A percentile compares a stretch with the other conserved stretches of the same genome.
Conservation (phyloP, 2,113 vertebrate genomes). For the Choloepus hoffmanni region DNA sequence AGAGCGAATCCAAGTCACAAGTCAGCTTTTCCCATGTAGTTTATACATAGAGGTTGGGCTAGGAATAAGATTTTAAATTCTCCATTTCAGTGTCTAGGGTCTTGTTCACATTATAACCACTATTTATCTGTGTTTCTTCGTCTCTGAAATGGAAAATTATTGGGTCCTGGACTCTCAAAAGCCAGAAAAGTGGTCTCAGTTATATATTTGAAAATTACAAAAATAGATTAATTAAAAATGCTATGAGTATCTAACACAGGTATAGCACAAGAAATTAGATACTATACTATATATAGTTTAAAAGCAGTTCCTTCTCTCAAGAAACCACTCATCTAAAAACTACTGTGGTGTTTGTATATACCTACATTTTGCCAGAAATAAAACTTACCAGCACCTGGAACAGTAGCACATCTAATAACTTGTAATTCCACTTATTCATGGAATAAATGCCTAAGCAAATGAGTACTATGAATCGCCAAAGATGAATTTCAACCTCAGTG, state of each 20-base stretch:
- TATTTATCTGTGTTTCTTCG: constrained; percentile 30
- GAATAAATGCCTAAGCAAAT: not conserved
- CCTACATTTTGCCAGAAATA: constrained; percentile 13
- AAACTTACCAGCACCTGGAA: not conserved
- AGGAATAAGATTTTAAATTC: constrained; percentile 17
- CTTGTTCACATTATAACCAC: not conserved
- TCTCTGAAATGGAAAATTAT: not conserved
- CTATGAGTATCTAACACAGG: not conserved
- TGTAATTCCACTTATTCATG: not conserved
- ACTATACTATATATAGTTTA: not conserved
- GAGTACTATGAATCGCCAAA: not conserved
- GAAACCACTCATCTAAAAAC: not conserved
- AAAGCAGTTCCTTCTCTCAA: not conserved
- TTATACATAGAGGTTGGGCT: not conserved
- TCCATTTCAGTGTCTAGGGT: not conserved
- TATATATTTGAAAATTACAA: constrained; percentile 1
- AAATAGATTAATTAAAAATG: constrained; percentile 31
- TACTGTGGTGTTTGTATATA: not conserved
- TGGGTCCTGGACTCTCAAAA: constrained; percentile 7
- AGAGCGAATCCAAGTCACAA: not conserved
- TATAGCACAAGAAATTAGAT: not conserved
- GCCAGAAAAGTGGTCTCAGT: not conserved
- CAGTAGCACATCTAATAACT: not conserved
- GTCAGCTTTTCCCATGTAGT: not conserved
- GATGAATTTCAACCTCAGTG: not conserved